Percentiles rank a stretch among this genome's conserved stretches.
These are phyloP conservation scores for Rhopalosiphum padi DNA, from an alignment of 1,140 invertebrate genomes.

Conservation along the genomic window DNA sequence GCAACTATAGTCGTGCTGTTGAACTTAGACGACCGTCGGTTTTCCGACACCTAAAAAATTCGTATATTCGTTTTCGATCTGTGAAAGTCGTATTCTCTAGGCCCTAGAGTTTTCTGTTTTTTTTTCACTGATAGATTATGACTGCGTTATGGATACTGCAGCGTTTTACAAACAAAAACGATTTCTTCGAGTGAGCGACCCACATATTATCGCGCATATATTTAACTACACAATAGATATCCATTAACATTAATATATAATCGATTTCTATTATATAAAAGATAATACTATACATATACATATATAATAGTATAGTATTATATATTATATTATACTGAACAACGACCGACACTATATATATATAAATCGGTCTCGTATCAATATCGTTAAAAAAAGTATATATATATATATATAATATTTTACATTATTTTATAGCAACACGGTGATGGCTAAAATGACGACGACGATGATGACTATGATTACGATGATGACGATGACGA, in stretches of 20 bases:
- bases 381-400: background rate
- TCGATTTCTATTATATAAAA: constrained; percentile 11
- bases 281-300: background rate
- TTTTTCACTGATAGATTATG: background rate
- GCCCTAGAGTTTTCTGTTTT: background rate
- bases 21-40: background rate
- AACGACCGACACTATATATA: background rate
- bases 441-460: background rate
- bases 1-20: background rate
- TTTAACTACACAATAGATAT: background rate
- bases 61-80: background rate
- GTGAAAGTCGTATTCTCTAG: background rate
- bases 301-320: background rate
- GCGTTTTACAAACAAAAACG: background rate
- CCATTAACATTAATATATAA: constrained; percentile 18
- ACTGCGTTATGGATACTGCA: background rate
- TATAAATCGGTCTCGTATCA: background rate
- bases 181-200: background rate
- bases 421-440: background rate
- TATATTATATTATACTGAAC: background rate
- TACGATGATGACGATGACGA: background rate
- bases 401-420: background rate
- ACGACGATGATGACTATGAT: background rate
- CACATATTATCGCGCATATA: background rate
- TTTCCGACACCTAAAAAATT: background rate